Evolutionary conservation across 2,113 vertebrate species (phyloP).

Genomic region (Phoxinus phoxinus): DNA sequence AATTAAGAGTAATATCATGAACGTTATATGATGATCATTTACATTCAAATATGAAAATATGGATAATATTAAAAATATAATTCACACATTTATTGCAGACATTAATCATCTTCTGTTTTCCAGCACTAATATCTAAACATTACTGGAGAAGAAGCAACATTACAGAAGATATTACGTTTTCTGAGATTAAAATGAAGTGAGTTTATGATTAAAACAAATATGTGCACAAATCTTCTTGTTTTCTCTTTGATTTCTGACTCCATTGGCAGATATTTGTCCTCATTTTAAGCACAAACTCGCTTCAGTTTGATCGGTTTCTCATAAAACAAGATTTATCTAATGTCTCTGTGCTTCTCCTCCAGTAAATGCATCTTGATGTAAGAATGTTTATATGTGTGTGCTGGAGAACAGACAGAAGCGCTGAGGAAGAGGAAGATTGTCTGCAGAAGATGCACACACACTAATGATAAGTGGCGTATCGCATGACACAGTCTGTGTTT

Average conservation of each 20-base stretch:
- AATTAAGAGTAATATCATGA: neutral
- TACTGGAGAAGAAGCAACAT: neutral
- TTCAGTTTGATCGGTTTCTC: neutral
- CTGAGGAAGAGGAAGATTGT: no score
- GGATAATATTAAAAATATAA: neutral
- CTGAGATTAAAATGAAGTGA: neutral
- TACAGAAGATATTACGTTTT: neutral
- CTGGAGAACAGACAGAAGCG: neutral
- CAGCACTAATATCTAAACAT: neutral
- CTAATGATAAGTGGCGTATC: no score
- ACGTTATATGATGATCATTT: neutral
- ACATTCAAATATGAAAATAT: neutral
- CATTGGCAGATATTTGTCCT: neutral
- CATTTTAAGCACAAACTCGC: neutral
- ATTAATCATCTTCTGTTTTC: neutral
- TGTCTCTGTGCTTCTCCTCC: neutral
- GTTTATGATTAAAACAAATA: neutral
- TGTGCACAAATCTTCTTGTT: neutral
- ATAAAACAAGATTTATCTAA: neutral
- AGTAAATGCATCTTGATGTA: neutral
- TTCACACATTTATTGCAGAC: neutral
- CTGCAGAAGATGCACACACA: no score
- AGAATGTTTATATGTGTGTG: neutral
- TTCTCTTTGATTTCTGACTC: neutral
- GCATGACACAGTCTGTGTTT: conserved; percentile 31